Percentiles rank a stretch among this genome's conserved stretches.
These are phyloP conservation scores for Polypterus bichir DNA, from an alignment of 2,113 vertebrate species.

Conservation along the genomic window DNA sequence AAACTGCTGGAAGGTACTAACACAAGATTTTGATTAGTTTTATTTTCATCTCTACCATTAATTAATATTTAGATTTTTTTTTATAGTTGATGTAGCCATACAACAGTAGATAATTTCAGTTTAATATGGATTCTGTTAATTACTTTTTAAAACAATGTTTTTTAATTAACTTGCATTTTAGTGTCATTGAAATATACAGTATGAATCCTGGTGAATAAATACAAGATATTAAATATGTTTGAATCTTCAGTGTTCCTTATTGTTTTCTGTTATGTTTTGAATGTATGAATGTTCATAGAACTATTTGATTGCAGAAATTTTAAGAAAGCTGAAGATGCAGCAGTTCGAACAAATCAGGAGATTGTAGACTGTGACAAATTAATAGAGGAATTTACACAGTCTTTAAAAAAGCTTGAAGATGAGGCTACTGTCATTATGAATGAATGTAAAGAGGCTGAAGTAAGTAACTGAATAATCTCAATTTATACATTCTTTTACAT, in stretches of 20 bases:
- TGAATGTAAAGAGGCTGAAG: conserved; percentile 66
- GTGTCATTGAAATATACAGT: too few relatives aligned
- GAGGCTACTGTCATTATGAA: conserved; percentile 65
- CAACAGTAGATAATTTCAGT: neutral
- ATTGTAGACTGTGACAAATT: conserved; percentile 56
- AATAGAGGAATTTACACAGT: conserved; percentile 49
- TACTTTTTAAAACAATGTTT: too few relatives aligned
- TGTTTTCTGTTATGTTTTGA: too few relatives aligned
- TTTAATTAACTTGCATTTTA: too few relatives aligned
- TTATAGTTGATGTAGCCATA: neutral
- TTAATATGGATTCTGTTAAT: neutral
- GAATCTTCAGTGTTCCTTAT: too few relatives aligned
- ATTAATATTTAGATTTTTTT: conserved; percentile 4
- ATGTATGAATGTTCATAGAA: too few relatives aligned
- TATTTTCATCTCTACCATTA: neutral
- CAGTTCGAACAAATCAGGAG: conserved; percentile 58
- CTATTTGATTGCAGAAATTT: conserved; percentile 58
- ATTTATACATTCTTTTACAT: neutral
- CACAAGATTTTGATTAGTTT: too few relatives aligned
- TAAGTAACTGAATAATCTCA: conserved; percentile 15
- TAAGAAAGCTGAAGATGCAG: conserved; percentile 69
- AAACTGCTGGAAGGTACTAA: conserved; percentile 70
- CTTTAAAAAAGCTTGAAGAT: conserved; percentile 69
- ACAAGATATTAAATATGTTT: too few relatives aligned
- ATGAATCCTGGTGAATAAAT: too few relatives aligned